Percentiles rank a stretch among this genome's conserved stretches.
Evolutionary conservation across 2,797 vertebrate genomes (phyloP).

Genomic region (Leucoraja ocellata): DNA sequence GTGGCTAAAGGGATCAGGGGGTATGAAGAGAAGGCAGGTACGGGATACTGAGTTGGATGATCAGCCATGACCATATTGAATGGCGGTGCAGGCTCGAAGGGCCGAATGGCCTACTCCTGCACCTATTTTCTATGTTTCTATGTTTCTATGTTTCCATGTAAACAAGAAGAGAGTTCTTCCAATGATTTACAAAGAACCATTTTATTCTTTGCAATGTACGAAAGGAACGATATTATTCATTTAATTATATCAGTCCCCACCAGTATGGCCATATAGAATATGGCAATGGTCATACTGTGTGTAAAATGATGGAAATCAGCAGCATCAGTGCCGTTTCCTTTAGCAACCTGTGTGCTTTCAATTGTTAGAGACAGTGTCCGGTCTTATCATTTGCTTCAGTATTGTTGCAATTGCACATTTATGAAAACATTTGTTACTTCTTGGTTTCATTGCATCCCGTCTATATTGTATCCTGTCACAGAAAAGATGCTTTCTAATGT

Average conservation of each 20-base stretch:
- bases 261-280: background rate
- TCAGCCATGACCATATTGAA: too few relatives aligned
- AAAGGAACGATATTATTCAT: background rate
- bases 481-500: background rate
- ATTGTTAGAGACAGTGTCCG: background rate
- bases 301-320: background rate
- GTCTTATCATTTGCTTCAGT: background rate
- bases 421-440: background rate
- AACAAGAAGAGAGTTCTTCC: background rate
- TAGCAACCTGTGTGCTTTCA: background rate
- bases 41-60: too few relatives aligned
- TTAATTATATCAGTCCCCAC: background rate
- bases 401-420: background rate
- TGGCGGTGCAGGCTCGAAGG: too few relatives aligned
- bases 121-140: too few relatives aligned
- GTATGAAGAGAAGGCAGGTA: too few relatives aligned
- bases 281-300: background rate
- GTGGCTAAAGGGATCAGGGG: too few relatives aligned
- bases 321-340: background rate
- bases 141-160: too few relatives aligned
- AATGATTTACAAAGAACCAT: background rate
- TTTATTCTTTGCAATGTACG: background rate
- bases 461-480: background rate
- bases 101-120: too few relatives aligned
- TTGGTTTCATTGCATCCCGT: background rate